A percentile compares a stretch with the other conserved stretches of the same genome.
Evolutionary conservation across 2,888 invertebrate genomes (phyloP).

Genomic region (Diarsia rubi): DNA sequence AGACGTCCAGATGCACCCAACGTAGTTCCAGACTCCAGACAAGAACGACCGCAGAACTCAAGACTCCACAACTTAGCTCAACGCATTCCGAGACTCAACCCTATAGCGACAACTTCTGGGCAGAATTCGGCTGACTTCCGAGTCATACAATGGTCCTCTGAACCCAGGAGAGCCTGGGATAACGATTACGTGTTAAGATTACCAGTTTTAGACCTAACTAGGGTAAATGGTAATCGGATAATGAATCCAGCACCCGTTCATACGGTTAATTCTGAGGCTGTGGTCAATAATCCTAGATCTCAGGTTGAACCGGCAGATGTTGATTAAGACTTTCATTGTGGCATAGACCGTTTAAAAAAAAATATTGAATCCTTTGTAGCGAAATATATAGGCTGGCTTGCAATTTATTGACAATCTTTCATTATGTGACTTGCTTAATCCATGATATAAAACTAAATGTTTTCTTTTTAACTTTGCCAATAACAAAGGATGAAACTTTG

Average conservation of each 20-base stretch:
- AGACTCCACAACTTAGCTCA: slow-evolving; percentile 81
- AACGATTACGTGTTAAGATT: slow-evolving; percentile 81
- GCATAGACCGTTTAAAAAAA: background rate
- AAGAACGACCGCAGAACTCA: slow-evolving; percentile 76
- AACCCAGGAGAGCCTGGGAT: slow-evolving; percentile 76
- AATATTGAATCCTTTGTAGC: background rate
- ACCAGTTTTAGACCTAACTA: slow-evolving; percentile 79
- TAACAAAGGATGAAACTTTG: background rate
- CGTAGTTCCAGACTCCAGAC: slow-evolving; percentile 75
- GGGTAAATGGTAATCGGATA: slow-evolving; percentile 70
- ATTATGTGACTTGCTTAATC: background rate
- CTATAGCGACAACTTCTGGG: slow-evolving; percentile 70
- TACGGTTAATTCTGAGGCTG: slow-evolving; percentile 70
- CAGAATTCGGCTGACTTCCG: slow-evolving; percentile 73
- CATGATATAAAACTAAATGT: background rate
- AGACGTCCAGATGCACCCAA: slow-evolving; percentile 73
- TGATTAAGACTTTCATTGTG: slow-evolving; percentile 63
- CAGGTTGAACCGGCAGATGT: slow-evolving; percentile 72
- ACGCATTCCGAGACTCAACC: slow-evolving; percentile 80
- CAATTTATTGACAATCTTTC: background rate
- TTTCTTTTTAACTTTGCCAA: background rate
- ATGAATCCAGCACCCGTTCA: slow-evolving; percentile 68
- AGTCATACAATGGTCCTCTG: slow-evolving; percentile 82
- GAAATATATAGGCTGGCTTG: background rate
- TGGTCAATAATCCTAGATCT: slow-evolving; percentile 71